Conservation (phyloP, 2,113 vertebrate genomes). For the Hippocampus abdominalis region DNA sequence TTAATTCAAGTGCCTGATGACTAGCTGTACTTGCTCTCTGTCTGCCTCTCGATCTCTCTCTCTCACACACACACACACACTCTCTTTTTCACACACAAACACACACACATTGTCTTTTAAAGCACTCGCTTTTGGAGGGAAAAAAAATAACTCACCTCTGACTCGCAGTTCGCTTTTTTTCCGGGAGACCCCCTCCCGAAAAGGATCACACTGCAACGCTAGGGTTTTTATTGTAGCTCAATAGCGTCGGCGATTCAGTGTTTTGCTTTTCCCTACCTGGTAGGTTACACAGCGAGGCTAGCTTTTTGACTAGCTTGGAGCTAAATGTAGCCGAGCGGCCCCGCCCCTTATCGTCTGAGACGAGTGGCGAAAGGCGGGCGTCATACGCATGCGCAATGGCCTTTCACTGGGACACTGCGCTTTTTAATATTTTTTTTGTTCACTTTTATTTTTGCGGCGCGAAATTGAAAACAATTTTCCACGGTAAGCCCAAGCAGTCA, state of each 20-base stretch:
- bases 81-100: background rate
- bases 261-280: conserved; percentile 12
- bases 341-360: conserved; percentile 54
- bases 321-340: conserved; percentile 32
- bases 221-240: background rate
- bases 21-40: conserved; percentile 4
- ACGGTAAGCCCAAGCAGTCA: no score
- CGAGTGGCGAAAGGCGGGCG: background rate
- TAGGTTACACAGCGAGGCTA: background rate
- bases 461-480: no score
- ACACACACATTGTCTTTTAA: background rate
- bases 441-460: no score
- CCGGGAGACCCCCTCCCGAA: background rate
- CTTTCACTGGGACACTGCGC: background rate
- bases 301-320: conserved; percentile 16
- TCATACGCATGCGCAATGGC: background rate
- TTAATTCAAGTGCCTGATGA: background rate
- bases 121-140: conserved; percentile 15
- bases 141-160: conserved; percentile 55
- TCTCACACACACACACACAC: background rate
- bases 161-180: conserved; percentile 9
- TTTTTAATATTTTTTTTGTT: background rate
- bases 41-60: background rate
- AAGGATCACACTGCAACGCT: background rate
- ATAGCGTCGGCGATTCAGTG: conserved; percentile 17